Evolutionary conservation across 2,797 vertebrate genomes (phyloP).

Genomic region (Naso thynnoides): DNA sequence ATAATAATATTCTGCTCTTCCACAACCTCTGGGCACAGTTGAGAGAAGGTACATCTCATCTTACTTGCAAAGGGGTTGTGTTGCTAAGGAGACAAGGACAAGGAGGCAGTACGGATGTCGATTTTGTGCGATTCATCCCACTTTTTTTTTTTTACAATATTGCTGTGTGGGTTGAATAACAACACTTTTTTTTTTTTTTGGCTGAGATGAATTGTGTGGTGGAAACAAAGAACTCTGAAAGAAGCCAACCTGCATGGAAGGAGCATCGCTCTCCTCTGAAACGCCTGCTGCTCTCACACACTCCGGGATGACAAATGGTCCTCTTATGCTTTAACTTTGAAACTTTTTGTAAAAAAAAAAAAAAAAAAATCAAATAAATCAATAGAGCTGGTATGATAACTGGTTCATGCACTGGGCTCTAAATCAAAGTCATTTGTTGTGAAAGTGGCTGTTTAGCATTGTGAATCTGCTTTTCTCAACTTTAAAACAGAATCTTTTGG

Average conservation of each 20-base stretch:
- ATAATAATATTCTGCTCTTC: conserved; percentile 46
- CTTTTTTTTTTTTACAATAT: conserved; percentile 66
- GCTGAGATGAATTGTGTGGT: conserved; percentile 47
- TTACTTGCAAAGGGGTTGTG: conserved; percentile 70
- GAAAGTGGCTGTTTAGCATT: not conserved
- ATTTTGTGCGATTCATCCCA: conserved; percentile 73
- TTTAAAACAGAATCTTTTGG: not conserved
- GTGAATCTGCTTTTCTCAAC: not conserved
- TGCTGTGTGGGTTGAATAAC: conserved; percentile 65
- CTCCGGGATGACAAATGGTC: conserved; percentile 46
- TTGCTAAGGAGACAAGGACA: conserved; percentile 80
- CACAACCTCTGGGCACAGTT: conserved; percentile 58
- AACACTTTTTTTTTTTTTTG: conserved; percentile 28
- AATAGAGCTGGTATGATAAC: not conserved
- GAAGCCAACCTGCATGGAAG: conserved; percentile 40
- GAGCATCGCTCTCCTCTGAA: conserved; percentile 38
- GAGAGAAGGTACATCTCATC: conserved; percentile 66
- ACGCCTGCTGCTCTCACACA: conserved; percentile 19
- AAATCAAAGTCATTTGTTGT: not conserved
- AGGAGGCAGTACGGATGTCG: conserved; percentile 61
- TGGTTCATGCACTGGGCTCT: not conserved
- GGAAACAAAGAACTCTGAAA: conserved; percentile 61
- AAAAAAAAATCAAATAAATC: conserved; percentile 29
- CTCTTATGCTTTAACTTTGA: conserved; percentile 29
- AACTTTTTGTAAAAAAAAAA: conserved; percentile 20